These are phyloP conservation scores for Oligia fasciuncula DNA, from an alignment of 2,888 invertebrate genomes.

Conservation along the genomic window DNA sequence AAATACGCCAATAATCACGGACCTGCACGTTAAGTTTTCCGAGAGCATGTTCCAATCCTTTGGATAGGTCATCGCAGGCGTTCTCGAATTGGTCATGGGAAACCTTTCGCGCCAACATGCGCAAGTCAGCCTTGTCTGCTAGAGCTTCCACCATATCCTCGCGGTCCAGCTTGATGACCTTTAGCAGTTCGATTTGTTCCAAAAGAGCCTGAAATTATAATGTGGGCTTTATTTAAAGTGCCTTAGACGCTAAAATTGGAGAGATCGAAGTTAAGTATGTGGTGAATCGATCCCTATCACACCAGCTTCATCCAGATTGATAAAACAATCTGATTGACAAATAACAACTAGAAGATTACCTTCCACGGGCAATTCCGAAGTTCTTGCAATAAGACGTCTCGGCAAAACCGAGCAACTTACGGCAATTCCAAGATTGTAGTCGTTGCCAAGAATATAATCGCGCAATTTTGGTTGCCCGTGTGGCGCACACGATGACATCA, in stretches of 20 bases:
- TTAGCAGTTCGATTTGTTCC: constrained; percentile 92
- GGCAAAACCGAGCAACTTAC: not conserved
- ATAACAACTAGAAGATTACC: not conserved
- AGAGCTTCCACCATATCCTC: constrained; percentile 93
- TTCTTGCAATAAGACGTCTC: not conserved
- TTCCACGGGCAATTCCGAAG: not conserved
- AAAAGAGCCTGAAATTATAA: constrained; percentile 85
- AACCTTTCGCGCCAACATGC: constrained; percentile 92
- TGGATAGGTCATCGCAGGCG: constrained; percentile 92
- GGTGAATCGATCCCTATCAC: not conserved
- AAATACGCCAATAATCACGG: not conserved
- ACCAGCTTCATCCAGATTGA: too few species aligned
- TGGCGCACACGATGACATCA: not conserved
- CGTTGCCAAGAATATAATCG: not conserved
- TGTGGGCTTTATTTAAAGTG: not conserved
- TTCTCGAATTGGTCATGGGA: constrained; percentile 93
- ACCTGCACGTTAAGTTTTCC: constrained; percentile 91
- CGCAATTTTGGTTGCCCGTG: not conserved
- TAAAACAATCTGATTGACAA: not conserved
- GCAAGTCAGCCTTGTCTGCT: constrained; percentile 93
- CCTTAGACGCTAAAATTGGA: not conserved
- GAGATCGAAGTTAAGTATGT: not conserved
- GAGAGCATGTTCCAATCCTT: constrained; percentile 91
- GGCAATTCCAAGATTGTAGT: not conserved
- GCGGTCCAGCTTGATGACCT: constrained; percentile 92